These are phyloP conservation scores for Drosophila lowei DNA, from an alignment of 1,140 invertebrate species.

Conservation along the genomic window DNA sequence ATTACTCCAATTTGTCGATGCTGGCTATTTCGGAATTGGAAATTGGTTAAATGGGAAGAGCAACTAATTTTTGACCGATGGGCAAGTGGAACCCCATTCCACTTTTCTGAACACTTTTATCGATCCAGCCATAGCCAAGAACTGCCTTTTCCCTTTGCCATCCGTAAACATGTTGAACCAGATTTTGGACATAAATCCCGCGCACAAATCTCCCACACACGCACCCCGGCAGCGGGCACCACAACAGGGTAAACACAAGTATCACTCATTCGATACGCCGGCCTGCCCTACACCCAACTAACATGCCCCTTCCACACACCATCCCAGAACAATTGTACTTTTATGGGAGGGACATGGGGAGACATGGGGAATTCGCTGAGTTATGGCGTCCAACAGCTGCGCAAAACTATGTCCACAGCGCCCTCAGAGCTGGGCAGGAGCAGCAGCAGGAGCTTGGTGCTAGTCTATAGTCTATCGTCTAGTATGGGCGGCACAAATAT, in stretches of 20 bases:
- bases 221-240: conserved; percentile 1
- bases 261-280: conserved; percentile 34
- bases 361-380: conserved; percentile 54
- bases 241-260: conserved; percentile 41
- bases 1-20: conserved; percentile 16
- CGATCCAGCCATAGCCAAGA: conserved; percentile 1
- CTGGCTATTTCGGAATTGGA: not conserved
- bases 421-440: too few species aligned
- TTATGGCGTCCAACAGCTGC: conserved; percentile 75
- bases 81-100: too few species aligned
- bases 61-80: too few species aligned
- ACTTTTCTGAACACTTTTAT: not conserved
- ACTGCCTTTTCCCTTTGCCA: conserved; percentile 30
- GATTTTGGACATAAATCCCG: conserved; percentile 63
- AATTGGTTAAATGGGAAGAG: not conserved
- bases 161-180: conserved; percentile 41
- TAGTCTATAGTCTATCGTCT: conserved; percentile 19
- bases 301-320: not conserved
- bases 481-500: conserved; percentile 54
- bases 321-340: conserved; percentile 31
- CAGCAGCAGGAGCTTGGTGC: not conserved
- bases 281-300: conserved; percentile 1
- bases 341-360: conserved; percentile 33
- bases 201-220: conserved; percentile 51
- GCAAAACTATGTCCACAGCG: conserved; percentile 56